Base-by-base conservation (phyloP, 2,888 invertebrate genomes). In the Hydrotaea diabolus region DNA sequence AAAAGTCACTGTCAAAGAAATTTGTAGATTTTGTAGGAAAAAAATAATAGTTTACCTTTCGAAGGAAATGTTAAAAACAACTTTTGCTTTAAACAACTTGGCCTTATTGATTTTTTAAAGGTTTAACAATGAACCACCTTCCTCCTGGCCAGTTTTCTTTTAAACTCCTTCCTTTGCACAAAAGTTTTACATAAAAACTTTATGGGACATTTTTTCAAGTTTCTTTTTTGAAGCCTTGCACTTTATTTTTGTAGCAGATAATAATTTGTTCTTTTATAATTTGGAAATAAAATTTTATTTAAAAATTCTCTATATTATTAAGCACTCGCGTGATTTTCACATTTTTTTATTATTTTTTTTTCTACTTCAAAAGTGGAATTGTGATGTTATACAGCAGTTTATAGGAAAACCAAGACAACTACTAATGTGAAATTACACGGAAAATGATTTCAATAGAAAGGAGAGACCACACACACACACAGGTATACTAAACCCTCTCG, bases 331-430 rank as follows among this genome's bases (percentile, higher is more conserved):
- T 59, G 31, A 39, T 64, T 75, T 49, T 43, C 26, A 31, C 66
- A 82, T 71, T 79, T 79, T 75, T 80, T 66, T 46, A 57, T 64
- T 19, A 72, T 76, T 81, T 77, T 79, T 31, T 31, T 26, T 73
- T 69, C 59, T 15, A 57, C 36, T 59, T 74, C 74, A 26, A 57
- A 62, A 69, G 43, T 19, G 46, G 39, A 43, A 69, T 46, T 62
- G 21, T 59, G 13, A 43, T 80, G 76, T 74, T 77, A 80, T 82
- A 77, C 81, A 74, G 59, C 76, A 83, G 78, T 84, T 85, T 74
- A 74, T 74, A 79, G 74, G 79, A 55, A 85, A 85, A 82, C 82
- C 85, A 82, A 82, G 79, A 82, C 79, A 82, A 79, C 85, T 82
- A 80, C 82, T 85, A 79, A 82, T 31, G 80, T 80, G 79, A 77